Conservation (phyloP, 2,113 vertebrate species). For the Osmerus mordax region DNA sequence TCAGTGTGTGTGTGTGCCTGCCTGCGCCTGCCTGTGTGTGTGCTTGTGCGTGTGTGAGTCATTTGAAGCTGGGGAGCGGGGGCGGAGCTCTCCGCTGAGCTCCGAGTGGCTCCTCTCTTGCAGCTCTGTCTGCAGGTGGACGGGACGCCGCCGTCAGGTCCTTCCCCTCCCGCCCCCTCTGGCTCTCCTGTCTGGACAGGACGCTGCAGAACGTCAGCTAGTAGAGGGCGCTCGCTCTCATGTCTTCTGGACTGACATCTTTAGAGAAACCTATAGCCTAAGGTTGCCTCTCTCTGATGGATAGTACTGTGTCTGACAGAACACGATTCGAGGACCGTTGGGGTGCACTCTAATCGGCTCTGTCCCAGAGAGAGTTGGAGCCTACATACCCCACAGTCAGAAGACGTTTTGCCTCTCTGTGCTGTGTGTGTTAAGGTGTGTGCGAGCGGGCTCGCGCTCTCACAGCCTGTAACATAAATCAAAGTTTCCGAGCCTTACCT, state of each 20-base stretch:
- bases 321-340: not conserved
- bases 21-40: not conserved
- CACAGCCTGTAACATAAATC: not conserved
- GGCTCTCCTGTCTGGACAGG: not conserved
- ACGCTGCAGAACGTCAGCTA: not conserved
- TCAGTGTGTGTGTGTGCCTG: not conserved
- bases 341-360: not conserved
- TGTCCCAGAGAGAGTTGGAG: not conserved
- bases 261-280: not conserved
- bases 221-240: not conserved
- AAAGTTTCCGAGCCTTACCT: not conserved
- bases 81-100: not conserved
- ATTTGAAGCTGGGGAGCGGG: not conserved
- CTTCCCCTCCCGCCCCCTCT: not conserved
- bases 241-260: not conserved
- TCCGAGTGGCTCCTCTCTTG: not conserved
- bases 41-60: not conserved
- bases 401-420: not conserved
- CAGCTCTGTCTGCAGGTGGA: constrained; percentile 9
- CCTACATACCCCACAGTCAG: not conserved
- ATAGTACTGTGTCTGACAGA: not conserved
- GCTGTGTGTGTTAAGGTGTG: not conserved
- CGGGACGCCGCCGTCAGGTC: not conserved
- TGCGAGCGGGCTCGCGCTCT: not conserved
- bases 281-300: not conserved